phyloP scores from a whole-genome alignment of 2,113 vertebrate genomes.

The Salvelinus sp. region DNA sequence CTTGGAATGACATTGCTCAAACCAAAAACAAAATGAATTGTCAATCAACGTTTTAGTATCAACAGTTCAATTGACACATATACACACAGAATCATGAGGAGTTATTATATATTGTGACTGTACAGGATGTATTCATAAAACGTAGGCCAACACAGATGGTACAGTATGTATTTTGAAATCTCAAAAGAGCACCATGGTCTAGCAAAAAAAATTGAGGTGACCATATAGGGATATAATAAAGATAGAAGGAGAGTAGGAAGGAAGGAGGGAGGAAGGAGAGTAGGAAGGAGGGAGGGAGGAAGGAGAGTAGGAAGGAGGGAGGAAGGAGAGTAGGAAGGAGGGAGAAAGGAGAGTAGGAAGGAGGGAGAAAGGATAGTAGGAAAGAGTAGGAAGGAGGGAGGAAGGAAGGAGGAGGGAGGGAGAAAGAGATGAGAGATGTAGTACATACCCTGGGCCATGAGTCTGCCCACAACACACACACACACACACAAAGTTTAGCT shows the following conservation, averaged over 20 bases:
- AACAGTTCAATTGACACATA: constrained; percentile 18
- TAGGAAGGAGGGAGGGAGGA: constrained; percentile 3
- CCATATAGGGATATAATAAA: not conserved
- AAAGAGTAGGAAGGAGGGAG: not conserved
- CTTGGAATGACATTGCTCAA: not conserved
- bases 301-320: not conserved
- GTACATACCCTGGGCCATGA: constrained; percentile 37
- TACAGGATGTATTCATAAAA: not conserved
- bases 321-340: not conserved
- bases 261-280: not conserved
- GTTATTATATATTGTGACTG: too few relatives aligned
- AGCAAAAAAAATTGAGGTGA: not conserved
- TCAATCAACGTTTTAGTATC: not conserved
- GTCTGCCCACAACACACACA: not conserved
- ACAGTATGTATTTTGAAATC: not conserved
- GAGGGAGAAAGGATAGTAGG: not conserved
- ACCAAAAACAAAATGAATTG: constrained; percentile 2
- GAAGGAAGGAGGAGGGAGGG: not conserved
- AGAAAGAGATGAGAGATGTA: not conserved
- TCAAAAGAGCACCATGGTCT: constrained; percentile 32
- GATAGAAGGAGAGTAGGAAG: not conserved
- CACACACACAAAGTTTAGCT: not conserved
- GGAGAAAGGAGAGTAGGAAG: not conserved
- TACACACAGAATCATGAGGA: constrained; percentile 1
- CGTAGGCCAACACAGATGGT: constrained; percentile 22